Evolutionary conservation across 2,797 vertebrate species (phyloP).

Genomic region (Pseudotriccus pelzelni): DNA sequence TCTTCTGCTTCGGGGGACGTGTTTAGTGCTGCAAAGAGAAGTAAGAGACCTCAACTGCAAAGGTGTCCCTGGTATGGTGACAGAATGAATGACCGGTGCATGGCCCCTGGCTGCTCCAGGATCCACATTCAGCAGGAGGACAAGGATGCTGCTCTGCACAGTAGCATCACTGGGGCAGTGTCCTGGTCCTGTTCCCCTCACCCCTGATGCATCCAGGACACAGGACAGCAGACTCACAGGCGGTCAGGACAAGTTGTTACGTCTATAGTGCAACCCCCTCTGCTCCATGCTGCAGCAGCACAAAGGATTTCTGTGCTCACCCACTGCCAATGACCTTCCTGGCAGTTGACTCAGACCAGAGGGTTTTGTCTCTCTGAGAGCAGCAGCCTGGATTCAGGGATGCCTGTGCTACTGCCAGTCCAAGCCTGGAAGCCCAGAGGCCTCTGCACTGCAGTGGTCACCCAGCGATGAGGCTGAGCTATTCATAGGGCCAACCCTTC

Average conservation of each 20-base stretch:
- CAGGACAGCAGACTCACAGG: neutral
- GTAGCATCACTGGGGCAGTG: neutral
- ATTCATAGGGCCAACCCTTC: neutral
- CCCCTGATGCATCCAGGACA: neutral
- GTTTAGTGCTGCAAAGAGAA: neutral
- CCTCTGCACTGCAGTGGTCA: neutral
- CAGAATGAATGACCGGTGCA: neutral
- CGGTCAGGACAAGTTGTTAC: neutral
- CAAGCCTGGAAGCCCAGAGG: neutral
- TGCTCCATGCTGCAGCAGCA: neutral
- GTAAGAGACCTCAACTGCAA: neutral
- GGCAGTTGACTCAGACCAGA: neutral
- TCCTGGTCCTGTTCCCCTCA: neutral
- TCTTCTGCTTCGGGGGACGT: neutral
- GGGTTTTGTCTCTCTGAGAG: neutral
- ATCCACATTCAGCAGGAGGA: neutral
- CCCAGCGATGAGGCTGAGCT: neutral
- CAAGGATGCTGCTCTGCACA: neutral
- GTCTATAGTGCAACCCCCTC: accelerated
- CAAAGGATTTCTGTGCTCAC: conserved; percentile 18
- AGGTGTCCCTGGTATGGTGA: neutral
- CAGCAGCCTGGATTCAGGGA: neutral
- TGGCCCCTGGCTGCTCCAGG: neutral
- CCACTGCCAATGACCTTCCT: neutral
- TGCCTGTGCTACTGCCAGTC: neutral